Evolutionary conservation across 1,140 invertebrate genomes (phyloP), one percentile per base, ranked within the genome.

Genomic region (Drosophila repletoides): DNA sequence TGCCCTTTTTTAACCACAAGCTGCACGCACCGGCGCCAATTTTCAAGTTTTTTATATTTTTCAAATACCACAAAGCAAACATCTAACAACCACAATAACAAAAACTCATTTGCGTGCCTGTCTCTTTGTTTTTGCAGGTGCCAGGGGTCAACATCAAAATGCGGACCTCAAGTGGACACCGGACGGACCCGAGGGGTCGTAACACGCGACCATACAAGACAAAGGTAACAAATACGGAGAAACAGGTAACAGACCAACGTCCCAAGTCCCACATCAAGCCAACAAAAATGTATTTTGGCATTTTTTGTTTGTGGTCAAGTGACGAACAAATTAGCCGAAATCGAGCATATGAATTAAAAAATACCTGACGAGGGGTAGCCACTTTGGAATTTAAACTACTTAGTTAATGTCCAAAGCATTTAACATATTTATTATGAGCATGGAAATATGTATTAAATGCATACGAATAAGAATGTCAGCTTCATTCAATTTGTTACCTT

Each of bases 291-390:
- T 53, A 22, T 60, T 58, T 58, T 72, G 49, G 56, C 53, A 66
- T 71, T 67, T 53, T 43, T 10, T 15, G 59, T 73, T 51, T 70
- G 69, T 86, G 74, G 48, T 63, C 79, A 84, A 84, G 79, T 84
- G 79, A 86, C 77, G 79, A 84, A 68, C 79, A 84, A 84, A 86
- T 84, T 84, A 84, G 67, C 71, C 53, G 58, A 79, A 86, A 84
- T 83, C 70, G 79, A 83, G 67, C 71, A 60, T 53, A 58, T 60
- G 41, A 74, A 84, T 72, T 72, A 71, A 67, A 79, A 77, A 75
- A 60, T 60, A 55, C n/a, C 36, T 66, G 63, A 66, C 63, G 38
- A 66, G 45, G 63, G 63, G 63, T 28, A 49, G 63, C 59, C 55
- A 66, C 21, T 17, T 60, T 26, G 55, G 63, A 51, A 66, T 51